These are phyloP conservation scores for Folsomia manolachei DNA, from an alignment of 2,888 invertebrate genomes.

Conservation along the genomic window DNA sequence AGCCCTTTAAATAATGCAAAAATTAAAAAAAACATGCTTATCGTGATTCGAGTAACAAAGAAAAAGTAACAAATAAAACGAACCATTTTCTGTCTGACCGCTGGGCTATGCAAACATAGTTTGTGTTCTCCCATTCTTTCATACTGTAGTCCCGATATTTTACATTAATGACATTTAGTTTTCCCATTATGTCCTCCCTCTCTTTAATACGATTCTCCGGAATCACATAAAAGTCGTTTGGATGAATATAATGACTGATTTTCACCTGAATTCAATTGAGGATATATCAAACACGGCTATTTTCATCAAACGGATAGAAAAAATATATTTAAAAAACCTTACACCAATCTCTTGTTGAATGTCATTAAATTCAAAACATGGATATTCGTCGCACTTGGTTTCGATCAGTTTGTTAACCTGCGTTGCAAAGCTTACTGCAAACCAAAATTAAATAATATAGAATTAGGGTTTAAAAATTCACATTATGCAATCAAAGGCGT, in stretches of 20 bases:
- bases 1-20: not conserved
- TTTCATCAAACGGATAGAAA: too few species aligned
- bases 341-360: not conserved
- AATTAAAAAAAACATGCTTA: not conserved
- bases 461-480: too few species aligned
- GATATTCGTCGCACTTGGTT: not conserved
- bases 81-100: not conserved
- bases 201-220: not conserved
- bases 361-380: not conserved
- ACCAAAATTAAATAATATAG: too few species aligned
- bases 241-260: not conserved
- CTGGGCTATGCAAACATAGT: not conserved
- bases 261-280: too few species aligned
- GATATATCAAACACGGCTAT: too few species aligned
- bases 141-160: not conserved
- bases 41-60: not conserved
- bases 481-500: too few species aligned
- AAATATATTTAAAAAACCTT: not conserved
- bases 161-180: not conserved
- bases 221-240: slow-evolving; percentile 2
- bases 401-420: not conserved
- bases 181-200: not conserved
- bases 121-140: not conserved
- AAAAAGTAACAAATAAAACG: not conserved
- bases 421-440: not conserved